Percentiles rank a stretch among this genome's conserved stretches.
phyloP scores from a whole-genome alignment of 2,888 invertebrate genomes.

The Sphinx pinastri region DNA sequence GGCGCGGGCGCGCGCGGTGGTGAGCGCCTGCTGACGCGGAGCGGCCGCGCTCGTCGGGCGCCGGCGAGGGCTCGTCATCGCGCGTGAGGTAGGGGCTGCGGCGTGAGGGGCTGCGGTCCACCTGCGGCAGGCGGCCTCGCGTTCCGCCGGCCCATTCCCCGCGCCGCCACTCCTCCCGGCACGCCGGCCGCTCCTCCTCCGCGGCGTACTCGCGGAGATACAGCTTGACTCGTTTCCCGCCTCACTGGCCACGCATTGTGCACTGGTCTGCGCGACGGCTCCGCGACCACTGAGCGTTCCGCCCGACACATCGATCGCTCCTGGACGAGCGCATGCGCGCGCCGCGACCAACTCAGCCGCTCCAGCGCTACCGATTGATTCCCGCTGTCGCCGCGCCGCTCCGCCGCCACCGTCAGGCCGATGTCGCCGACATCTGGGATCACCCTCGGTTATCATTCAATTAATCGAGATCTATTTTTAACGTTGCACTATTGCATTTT shows the following conservation, averaged over 20 bases:
- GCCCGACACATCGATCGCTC: constrained; percentile 71
- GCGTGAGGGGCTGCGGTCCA: constrained; percentile 94
- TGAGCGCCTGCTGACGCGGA: constrained; percentile 87
- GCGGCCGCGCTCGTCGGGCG: constrained; percentile 93
- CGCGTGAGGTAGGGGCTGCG: constrained; percentile 91
- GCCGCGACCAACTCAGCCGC: constrained; percentile 53
- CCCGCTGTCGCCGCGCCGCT: constrained; percentile 42
- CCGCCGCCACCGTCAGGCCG: constrained; percentile 31
- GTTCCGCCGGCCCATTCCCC: constrained; percentile 73
- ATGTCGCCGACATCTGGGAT: constrained; percentile 19
- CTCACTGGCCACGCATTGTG: constrained; percentile 76
- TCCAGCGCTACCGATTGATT: constrained; percentile 62
- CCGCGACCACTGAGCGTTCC: constrained; percentile 78
- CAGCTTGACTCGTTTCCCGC: constrained; percentile 81
- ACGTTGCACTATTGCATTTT: constrained; percentile 20
- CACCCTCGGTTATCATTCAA: constrained; percentile 38
- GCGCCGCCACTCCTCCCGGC: constrained; percentile 81
- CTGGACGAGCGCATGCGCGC: constrained; percentile 60
- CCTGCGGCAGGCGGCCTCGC: constrained; percentile 91
- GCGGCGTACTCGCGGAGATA: constrained; percentile 83
- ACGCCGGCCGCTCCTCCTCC: constrained; percentile 82
- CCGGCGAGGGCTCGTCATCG: constrained; percentile 91
- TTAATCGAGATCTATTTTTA: constrained; percentile 42
- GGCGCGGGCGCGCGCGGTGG: constrained; percentile 92
- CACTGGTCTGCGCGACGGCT: constrained; percentile 75